Base-by-base conservation (phyloP, 2,797 vertebrate species). In the Brachymystax lenok region DNA sequence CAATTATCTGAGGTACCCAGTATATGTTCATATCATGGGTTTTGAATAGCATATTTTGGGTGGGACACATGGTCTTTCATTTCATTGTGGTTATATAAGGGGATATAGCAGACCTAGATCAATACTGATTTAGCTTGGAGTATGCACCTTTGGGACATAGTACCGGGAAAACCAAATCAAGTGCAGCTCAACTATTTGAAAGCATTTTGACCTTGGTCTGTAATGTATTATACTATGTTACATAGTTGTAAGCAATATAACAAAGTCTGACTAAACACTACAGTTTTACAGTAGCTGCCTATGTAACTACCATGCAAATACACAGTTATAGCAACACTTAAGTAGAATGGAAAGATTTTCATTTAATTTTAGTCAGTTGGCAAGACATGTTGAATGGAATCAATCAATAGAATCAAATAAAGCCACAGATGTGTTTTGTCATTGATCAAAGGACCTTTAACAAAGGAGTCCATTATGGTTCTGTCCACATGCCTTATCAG, bases 371-470 rank as follows among this genome's bases (percentile, higher is more conserved):
- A 63, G 59, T 24, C n/a, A 63, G 59, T 63, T 63, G 59, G 10
- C 59, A 33, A 66, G 27, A 66, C 12, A 16, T 28, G 27, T 68
- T 30, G 66, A 68, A 68, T 63, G 59, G n/a, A 21, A 63, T 63
- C 59, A 63, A 63, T 63, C 59, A 63, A 68, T 68, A 33, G 17
- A 30, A 28, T 52, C 13, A 71, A 13, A 69, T 69, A 50, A 46
- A 13, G 40, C 27, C 50, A 17, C 21, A 4, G 63, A 19, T 46
- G 33, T 69, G 69, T n/a, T 81, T n/a, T 13, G 14, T 46, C 35
- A 69, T 69, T 77, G 71, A 5, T 84, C 66, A 85, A 66, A 77
- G 50, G 16, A 1, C 71, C 77, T 84, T 71, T 81, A 51, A 68
- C 79, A 54, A n/a, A 19, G 21, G 71, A 33, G 19, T 74, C 75